These are phyloP conservation scores for Brenthis ino DNA, from an alignment of 2,888 invertebrate genomes.

Conservation along the genomic window DNA sequence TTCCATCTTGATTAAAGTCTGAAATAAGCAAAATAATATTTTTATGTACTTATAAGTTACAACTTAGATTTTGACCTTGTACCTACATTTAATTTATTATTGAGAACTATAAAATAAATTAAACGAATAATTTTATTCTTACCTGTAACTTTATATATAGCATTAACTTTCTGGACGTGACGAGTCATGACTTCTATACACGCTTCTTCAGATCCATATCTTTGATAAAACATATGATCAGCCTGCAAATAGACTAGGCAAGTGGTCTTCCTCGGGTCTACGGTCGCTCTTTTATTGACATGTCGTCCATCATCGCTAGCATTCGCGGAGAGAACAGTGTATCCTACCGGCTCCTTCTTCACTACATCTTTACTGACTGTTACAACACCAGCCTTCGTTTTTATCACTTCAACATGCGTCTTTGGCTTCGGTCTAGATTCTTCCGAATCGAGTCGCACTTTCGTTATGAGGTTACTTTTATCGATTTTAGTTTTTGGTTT, in stretches of 20 bases:
- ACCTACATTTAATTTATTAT: neutral
- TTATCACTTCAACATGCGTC: constrained; percentile 86
- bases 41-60: neutral
- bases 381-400: constrained; percentile 85
- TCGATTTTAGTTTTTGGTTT: constrained; percentile 79
- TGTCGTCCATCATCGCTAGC: constrained; percentile 82
- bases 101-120: neutral
- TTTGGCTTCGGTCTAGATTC: constrained; percentile 85
- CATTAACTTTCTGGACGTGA: constrained; percentile 96
- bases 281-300: constrained; percentile 86
- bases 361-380: constrained; percentile 85
- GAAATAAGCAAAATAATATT: constrained; percentile 47
- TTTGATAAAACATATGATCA: constrained; percentile 97
- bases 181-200: constrained; percentile 97
- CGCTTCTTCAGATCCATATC: constrained; percentile 96
- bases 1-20: constrained; percentile 97
- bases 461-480: constrained; percentile 79
- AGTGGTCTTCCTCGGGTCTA: constrained; percentile 94
- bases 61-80: neutral
- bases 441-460: constrained; percentile 77
- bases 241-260: constrained; percentile 98
- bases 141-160: constrained; percentile 93
- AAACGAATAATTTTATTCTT: constrained; percentile 44
- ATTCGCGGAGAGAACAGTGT: constrained; percentile 72
- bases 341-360: constrained; percentile 81